A percentile compares a stretch with the other conserved stretches of the same genome.
These are phyloP conservation scores for Mola mola DNA, from an alignment of 2,113 vertebrate species.

Conservation along the genomic window DNA sequence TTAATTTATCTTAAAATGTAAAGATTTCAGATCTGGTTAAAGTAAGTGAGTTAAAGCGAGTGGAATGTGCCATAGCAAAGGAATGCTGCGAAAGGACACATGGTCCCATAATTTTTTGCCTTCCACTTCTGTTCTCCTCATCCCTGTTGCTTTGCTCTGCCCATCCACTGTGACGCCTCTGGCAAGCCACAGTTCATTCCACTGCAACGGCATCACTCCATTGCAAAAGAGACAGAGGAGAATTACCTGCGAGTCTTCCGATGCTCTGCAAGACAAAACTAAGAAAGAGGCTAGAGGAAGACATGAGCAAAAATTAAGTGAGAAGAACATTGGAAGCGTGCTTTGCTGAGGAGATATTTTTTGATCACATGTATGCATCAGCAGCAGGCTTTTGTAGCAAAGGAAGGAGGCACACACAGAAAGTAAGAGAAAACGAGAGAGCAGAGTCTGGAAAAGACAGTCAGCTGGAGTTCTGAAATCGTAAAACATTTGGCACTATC, in stretches of 20 bases:
- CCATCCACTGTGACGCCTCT: conserved; percentile 72
- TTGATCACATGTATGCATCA: conserved; percentile 10
- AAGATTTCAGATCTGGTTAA: conserved; percentile 1
- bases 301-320: neutral
- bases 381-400: too few relatives aligned
- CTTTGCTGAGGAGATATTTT: conserved; percentile 39
- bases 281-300: conserved; percentile 16
- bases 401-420: conserved; percentile 31
- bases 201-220: conserved; percentile 74
- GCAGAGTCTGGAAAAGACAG: conserved; percentile 73
- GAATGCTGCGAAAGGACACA: conserved; percentile 25
- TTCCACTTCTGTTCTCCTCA: neutral
- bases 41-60: neutral
- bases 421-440: conserved; percentile 40
- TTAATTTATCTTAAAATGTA: too few relatives aligned
- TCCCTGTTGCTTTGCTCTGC: conserved; percentile 47
- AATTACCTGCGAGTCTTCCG: conserved; percentile 49
- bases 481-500: conserved; percentile 76
- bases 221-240: conserved; percentile 46
- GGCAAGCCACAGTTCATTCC: conserved; percentile 74
- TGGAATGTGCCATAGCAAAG: conserved; percentile 27
- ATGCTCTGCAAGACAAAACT: conserved; percentile 33
- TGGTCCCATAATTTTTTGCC: conserved; percentile 17
- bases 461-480: conserved; percentile 59
- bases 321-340: neutral